phyloP scores from a whole-genome alignment of 1,140 invertebrate genomes.

The Planococcus citri region DNA sequence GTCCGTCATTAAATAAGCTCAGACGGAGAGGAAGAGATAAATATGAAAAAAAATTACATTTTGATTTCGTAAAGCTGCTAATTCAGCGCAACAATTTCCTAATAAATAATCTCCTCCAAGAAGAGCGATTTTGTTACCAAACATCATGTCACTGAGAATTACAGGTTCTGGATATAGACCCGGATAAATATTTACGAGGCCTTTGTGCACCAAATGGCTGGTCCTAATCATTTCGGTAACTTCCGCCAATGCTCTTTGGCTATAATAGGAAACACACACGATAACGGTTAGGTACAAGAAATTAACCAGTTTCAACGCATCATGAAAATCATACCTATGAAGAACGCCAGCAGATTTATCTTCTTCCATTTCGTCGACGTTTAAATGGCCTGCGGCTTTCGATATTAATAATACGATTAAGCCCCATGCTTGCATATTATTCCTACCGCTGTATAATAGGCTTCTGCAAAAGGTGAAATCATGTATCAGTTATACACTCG shows the following conservation, averaged over 20 bases:
- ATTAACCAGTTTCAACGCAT: no score
- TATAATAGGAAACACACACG: constrained; percentile 32
- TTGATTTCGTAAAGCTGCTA: constrained; percentile 64
- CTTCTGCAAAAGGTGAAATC: constrained; percentile 41
- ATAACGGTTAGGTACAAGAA: background rate
- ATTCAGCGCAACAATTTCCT: constrained; percentile 73
- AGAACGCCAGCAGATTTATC: constrained; percentile 68
- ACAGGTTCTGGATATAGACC: constrained; percentile 40
- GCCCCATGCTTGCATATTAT: constrained; percentile 86
- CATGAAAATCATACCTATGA: constrained; percentile 40
- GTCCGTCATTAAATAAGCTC: background rate
- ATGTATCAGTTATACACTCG: background rate
- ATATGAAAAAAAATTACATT: constrained; percentile 39
- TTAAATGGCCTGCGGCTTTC: constrained; percentile 72
- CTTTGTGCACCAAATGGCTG: constrained; percentile 86
- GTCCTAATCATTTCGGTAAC: constrained; percentile 97
- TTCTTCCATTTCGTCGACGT: constrained; percentile 66
- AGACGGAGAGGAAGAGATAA: background rate
- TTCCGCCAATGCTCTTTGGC: constrained; percentile 81
- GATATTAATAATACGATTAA: constrained; percentile 81
- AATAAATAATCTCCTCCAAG: constrained; percentile 85
- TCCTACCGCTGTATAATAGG: constrained; percentile 75
- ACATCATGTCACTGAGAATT: constrained; percentile 65
- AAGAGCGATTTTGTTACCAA: constrained; percentile 90
- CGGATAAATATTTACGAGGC: constrained; percentile 66